A percentile compares a stretch with the other conserved stretches of the same genome.
These are phyloP conservation scores for Eupeodes latifasciatus DNA, from an alignment of 2,888 invertebrate genomes.

Conservation along the genomic window DNA sequence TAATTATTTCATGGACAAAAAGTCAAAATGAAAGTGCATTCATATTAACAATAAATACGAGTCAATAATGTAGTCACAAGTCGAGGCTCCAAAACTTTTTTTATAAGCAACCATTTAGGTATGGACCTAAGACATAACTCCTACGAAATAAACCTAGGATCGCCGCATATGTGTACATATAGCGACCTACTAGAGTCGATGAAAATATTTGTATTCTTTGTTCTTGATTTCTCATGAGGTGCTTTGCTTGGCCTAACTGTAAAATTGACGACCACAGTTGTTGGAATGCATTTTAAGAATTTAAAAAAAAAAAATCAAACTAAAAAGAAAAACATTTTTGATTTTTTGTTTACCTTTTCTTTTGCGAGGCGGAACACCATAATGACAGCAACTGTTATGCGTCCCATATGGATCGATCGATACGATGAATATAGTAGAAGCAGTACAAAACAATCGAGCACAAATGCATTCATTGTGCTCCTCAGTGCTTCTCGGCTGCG, in stretches of 20 bases:
- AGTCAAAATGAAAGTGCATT: too few species aligned
- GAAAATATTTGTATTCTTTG: neutral
- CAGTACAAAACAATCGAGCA: constrained; percentile 9
- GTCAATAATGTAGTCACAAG: too few species aligned
- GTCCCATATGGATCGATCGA: constrained; percentile 40
- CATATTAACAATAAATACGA: too few species aligned
- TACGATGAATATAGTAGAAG: neutral
- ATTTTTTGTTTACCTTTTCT: constrained; percentile 51
- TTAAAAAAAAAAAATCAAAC: neutral
- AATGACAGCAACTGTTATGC: constrained; percentile 52
- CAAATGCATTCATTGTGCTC: constrained; percentile 48
- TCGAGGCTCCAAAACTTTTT: too few species aligned
- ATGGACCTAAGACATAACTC: too few species aligned
- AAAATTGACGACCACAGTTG: constrained; percentile 28
- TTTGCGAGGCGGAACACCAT: constrained; percentile 35
- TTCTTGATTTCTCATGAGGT: constrained; percentile 3
- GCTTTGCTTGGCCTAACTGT: constrained; percentile 36
- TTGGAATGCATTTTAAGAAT: constrained; percentile 51
- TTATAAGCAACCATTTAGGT: too few species aligned
- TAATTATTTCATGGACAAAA: too few species aligned
- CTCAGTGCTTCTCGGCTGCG: neutral
- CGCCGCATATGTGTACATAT: too few species aligned
- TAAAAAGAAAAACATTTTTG: constrained; percentile 12
- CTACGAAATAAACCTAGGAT: too few species aligned
- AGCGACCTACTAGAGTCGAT: neutral